Evolutionary conservation across 2,888 invertebrate genomes (phyloP).

Genomic region (Corbicula japonica): DNA sequence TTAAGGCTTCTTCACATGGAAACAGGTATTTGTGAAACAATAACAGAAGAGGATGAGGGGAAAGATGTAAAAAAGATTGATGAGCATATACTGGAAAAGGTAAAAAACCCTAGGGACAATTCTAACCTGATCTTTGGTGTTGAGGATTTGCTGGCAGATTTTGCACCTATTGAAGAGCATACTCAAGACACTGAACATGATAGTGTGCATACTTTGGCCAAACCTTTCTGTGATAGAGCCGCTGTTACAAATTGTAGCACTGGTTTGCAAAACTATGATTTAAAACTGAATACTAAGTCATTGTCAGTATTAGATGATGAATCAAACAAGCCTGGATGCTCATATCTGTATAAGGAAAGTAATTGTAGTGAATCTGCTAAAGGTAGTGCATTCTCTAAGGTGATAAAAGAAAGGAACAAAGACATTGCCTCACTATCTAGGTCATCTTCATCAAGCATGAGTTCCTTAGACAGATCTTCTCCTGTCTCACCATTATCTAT

Average conservation of each 20-base stretch:
- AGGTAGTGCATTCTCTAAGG: not conserved
- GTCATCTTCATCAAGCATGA: slow-evolving; percentile 44
- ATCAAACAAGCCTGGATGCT: slow-evolving; percentile 36
- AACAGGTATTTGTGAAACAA: slow-evolving; percentile 34
- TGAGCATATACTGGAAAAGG: not conserved
- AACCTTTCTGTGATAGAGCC: slow-evolving; percentile 16
- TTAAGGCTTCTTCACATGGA: slow-evolving; percentile 6
- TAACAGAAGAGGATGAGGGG: slow-evolving; percentile 33
- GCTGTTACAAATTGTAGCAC: not conserved
- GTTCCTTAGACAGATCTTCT: slow-evolving; percentile 37
- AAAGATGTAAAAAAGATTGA: not conserved
- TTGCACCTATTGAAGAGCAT: not conserved
- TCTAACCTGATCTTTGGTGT: slow-evolving; percentile 25
- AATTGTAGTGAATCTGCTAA: not conserved
- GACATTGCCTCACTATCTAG: slow-evolving; percentile 24
- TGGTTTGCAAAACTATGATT: not conserved
- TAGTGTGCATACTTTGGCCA: not conserved
- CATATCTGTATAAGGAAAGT: slow-evolving; percentile 22
- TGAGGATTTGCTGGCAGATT: slow-evolving; percentile 13
- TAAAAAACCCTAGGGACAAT: not conserved
- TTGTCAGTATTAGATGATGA: not conserved
- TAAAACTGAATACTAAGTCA: not conserved
- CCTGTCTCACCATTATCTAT: slow-evolving; percentile 70
- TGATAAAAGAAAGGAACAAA: not conserved
- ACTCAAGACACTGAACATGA: not conserved